Base-by-base conservation (phyloP, 2,797 vertebrate genomes). In the Enteromius argenteus region DNA sequence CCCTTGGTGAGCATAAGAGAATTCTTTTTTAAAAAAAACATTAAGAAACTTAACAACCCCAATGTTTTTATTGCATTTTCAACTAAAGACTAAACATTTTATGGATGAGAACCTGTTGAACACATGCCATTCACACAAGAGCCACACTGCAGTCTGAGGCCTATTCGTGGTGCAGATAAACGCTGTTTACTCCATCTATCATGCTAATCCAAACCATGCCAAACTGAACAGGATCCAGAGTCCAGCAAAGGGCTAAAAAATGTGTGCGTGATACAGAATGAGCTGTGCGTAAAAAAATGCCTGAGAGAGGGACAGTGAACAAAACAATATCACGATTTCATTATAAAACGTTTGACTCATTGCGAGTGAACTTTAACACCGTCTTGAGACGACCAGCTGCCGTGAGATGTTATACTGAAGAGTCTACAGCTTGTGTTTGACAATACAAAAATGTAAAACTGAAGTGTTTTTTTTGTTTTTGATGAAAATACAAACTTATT, bases 121-220 rank as follows among this genome's bases (percentile, higher is more conserved):
- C 73, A 82, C 79, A 78, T 42, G 39, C 39, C 80, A 77, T 44
- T 77, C 64, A 81, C 30, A 76, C 23, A 5, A 75, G 64, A 58
- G 51, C 71, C 56, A 23, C 5, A 14, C n/a, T 58, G 44, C 10
- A 42, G 79, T 62, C 77, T 79, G 86, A 84, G 87, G 79, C 4
- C 30, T 30, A 42, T 32, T 78, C 32, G n/a, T 86, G 44, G 46
- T 15, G 30, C 39, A 81, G 68, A 77, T 71, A 73, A 76, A 39
- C 83, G 27, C 32, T 91, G 88, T 90, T 91, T 91, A 90, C 56
- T 85, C 84, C 19, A 81, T 80, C 58, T 7, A 80, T 75, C 76
- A 51, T 69, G 69, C 74, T 76, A 53, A 66, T 76, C 62, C 81
- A 60, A 35, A 30, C 85, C 23, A 46, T 80, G 83, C 85, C 80